phyloP scores from a whole-genome alignment of 35 echinoderm and acorn worm genomes.

The Eucidaris tribuloides region DNA sequence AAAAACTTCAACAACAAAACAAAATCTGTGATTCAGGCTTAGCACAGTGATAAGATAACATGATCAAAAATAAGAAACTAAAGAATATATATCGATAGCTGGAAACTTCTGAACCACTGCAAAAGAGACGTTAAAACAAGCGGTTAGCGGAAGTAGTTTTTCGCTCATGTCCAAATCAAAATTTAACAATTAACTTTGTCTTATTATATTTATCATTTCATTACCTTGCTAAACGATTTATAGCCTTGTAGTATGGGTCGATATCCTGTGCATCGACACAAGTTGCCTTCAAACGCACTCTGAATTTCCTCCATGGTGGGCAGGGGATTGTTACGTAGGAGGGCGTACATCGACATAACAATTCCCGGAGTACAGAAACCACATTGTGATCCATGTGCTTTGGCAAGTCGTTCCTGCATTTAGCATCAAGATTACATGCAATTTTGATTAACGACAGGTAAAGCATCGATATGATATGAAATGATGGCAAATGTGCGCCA shows the following conservation, averaged over 20 bases:
- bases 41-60: background rate
- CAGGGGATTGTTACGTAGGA: slow-evolving; percentile 42
- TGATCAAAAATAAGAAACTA: background rate
- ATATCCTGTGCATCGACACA: slow-evolving; percentile 90
- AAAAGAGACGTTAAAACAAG: background rate
- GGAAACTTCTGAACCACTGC: background rate
- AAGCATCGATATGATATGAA: too few relatives aligned
- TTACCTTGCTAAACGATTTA: slow-evolving; percentile 80
- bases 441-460: too few relatives aligned
- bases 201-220: background rate
- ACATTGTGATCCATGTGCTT: slow-evolving; percentile 44
- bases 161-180: background rate
- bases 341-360: slow-evolving; percentile 49
- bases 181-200: background rate
- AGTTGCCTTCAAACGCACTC: slow-evolving; percentile 65
- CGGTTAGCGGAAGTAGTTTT: too few relatives aligned
- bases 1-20: background rate
- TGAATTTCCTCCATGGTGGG: slow-evolving; percentile 35
- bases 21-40: background rate
- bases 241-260: slow-evolving; percentile 85
- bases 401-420: slow-evolving; percentile 34
- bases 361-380: slow-evolving; percentile 54
- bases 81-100: background rate
- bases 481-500: too few relatives aligned
- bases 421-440: too few relatives aligned